Base-by-base conservation (phyloP, 2,113 vertebrate genomes). In the Hipposideros armiger region DNA sequence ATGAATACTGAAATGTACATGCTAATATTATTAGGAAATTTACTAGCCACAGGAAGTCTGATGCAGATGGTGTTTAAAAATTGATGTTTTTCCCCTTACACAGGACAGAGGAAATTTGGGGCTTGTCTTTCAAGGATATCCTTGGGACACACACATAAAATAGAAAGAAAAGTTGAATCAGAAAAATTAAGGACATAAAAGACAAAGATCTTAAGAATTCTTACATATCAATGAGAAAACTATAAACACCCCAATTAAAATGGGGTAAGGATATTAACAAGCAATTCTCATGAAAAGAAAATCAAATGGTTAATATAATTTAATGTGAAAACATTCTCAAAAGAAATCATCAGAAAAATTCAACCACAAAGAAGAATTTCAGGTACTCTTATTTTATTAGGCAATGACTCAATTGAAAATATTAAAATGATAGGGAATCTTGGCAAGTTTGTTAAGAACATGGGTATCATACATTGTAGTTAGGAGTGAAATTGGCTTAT, bases 21-120 rank as follows among this genome's bases (percentile, higher is more conserved):
- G 42, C 69, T 97, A 74, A 76, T 74, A 24, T 93, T 54, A 87
- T 30, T 95, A 67, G 69, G 67, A 95, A 87, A 82, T 86, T 77
- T 73, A 82, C 50, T 90, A 88, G 40, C 62, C 73, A 95, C 30
- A 92, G 72, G 76, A 93, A 90, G 87, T 90, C 16, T 74, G n/a
- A 72, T 47, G 62, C 67, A 95, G 56, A 94, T 90, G 76, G 40
- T 73, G 11, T 90, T 96, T 97, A 90, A 82, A 96, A 90, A 91
- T 64, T 82, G 30, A 92, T 36, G 36, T 74, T 67, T 32, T 15
- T 3, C 0, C 22, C 50, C 24, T 9, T 50, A 50, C 17, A 90
- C 56, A 72, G 26, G 47, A 84, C 19, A 87, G 40, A 77, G 11
- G 32, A 58, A 95, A 95, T 70, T 95, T 90, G 26, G 69, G 80